These are phyloP conservation scores for Alsophila aescularia DNA, from an alignment of 2,888 invertebrate genomes.

Conservation along the genomic window DNA sequence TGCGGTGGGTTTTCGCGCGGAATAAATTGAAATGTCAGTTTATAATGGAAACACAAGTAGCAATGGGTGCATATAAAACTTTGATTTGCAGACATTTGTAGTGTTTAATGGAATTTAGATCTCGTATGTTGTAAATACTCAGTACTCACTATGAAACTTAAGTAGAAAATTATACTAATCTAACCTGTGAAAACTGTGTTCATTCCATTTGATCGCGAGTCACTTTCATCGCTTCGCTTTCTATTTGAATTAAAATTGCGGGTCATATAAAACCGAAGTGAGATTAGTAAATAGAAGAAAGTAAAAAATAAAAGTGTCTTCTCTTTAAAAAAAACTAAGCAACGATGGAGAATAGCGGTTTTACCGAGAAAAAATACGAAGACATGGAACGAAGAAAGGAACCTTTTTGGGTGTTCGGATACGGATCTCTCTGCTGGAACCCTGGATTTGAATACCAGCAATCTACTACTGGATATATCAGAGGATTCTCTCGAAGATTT, in stretches of 20 bases:
- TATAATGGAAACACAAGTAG: constrained; percentile 45
- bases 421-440: constrained; percentile 97
- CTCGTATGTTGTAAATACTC: constrained; percentile 48
- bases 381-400: constrained; percentile 57
- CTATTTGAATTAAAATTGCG: constrained; percentile 42
- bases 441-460: constrained; percentile 94
- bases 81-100: constrained; percentile 9
- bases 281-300: constrained; percentile 3
- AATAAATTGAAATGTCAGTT: constrained; percentile 44
- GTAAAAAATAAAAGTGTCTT: constrained; percentile 2
- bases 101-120: constrained; percentile 31
- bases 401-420: constrained; percentile 96
- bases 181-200: constrained; percentile 47
- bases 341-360: constrained; percentile 27
- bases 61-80: constrained; percentile 50
- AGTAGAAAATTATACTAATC: constrained; percentile 56
- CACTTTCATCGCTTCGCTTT: constrained; percentile 58
- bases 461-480: constrained; percentile 92
- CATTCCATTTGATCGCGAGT: constrained; percentile 38
- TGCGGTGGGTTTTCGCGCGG: not conserved
- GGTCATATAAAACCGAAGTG: not conserved
- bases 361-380: constrained; percentile 17
- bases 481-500: constrained; percentile 92
- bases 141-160: constrained; percentile 69
- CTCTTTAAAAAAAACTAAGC: not conserved